Conservation (phyloP, 2,888 invertebrate genomes). For the Petrolisthes manimaculis region DNA sequence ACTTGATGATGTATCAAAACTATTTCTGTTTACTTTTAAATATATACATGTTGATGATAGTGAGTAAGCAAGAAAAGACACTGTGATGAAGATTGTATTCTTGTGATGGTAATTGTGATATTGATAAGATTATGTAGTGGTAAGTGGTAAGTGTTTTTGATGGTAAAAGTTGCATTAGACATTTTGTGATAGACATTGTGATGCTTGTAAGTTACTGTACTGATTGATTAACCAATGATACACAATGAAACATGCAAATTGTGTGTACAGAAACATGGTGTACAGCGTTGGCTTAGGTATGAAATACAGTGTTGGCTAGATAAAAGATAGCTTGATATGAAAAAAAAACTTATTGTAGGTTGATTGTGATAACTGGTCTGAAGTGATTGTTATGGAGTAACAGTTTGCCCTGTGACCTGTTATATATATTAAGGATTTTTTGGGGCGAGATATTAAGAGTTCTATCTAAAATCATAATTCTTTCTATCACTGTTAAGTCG, state of each 20-base stretch:
- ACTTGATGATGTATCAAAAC: no score
- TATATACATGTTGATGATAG: neutral
- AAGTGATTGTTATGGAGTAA: neutral
- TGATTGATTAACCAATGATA: constrained; percentile 6
- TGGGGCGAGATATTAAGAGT: neutral
- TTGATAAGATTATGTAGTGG: neutral
- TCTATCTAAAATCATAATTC: no score
- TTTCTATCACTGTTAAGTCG: no score
- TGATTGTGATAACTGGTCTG: neutral
- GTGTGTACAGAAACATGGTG: neutral
- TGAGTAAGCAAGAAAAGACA: constrained; percentile 12
- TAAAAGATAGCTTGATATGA: neutral
- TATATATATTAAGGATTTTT: constrained; percentile 1
- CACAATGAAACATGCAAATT: neutral
- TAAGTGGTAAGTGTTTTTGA: neutral
- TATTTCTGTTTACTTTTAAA: no score
- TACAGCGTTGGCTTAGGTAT: neutral
- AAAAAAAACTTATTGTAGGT: neutral
- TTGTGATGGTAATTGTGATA: neutral
- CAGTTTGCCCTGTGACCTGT: constrained; percentile 16
- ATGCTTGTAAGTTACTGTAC: neutral
- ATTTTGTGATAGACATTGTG: neutral
- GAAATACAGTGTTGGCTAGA: neutral
- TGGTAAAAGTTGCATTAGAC: neutral
- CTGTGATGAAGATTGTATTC: neutral